These are phyloP conservation scores for Lathamus discolor DNA, from an alignment of 2,113 vertebrate species.

Conservation along the genomic window DNA sequence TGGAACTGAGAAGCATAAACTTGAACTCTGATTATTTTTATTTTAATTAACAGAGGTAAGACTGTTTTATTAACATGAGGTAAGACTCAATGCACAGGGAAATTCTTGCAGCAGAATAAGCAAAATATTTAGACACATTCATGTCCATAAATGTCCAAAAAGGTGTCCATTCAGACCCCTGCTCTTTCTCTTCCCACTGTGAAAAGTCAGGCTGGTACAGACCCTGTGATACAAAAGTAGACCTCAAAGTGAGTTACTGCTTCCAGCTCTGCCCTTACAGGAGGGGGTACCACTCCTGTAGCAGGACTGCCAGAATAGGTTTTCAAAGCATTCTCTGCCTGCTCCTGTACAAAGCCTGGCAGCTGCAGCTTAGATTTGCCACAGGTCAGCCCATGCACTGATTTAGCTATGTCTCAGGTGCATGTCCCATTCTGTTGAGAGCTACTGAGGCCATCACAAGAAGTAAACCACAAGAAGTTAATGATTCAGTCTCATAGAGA, in stretches of 20 bases:
- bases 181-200: rapidly evolving
- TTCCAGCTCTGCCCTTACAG: not conserved
- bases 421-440: rapidly evolving
- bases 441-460: rapidly evolving
- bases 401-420: rapidly evolving
- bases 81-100: rapidly evolving
- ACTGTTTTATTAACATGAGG: not conserved
- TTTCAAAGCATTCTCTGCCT: not conserved
- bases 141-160: not conserved
- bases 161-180: rapidly evolving
- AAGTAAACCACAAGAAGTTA: not conserved
- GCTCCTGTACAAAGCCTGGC: not conserved
- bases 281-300: not conserved
- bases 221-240: rapidly evolving
- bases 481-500: not conserved
- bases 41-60: not conserved
- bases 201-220: rapidly evolving
- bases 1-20: not conserved
- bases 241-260: not conserved
- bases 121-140: not conserved
- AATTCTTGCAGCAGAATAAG: not conserved
- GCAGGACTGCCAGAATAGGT: not conserved
- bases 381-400: not conserved
- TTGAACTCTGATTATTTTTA: not conserved
- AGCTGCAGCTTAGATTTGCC: not conserved